phyloP scores from a whole-genome alignment of 2,888 invertebrate species.

The Nowickia ferox region DNA sequence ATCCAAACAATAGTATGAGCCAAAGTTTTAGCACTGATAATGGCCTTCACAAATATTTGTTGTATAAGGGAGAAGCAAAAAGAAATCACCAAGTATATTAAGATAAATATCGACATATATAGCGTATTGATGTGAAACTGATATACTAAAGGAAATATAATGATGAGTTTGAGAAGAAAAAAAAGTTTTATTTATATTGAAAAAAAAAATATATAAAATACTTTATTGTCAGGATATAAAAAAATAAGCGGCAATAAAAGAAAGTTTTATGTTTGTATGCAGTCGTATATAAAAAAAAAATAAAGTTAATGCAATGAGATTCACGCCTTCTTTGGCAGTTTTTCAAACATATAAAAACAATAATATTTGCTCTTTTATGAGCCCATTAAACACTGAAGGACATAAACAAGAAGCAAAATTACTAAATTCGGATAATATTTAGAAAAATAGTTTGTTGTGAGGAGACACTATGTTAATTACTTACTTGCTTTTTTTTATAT shows the following conservation, averaged over 20 bases:
- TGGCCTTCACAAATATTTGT: conserved; percentile 50
- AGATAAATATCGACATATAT: conserved; percentile 13
- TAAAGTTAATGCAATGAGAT: too few relatives aligned
- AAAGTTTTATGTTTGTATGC: too few relatives aligned
- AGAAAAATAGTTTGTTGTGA: too few relatives aligned
- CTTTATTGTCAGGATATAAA: too few relatives aligned
- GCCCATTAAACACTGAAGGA: neutral
- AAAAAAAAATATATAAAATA: too few relatives aligned
- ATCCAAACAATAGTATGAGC: neutral
- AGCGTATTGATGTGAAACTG: neutral
- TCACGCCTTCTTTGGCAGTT: neutral
- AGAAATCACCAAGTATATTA: neutral
- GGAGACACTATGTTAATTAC: too few relatives aligned
- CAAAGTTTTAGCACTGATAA: conserved; percentile 57
- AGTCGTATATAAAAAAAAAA: too few relatives aligned
- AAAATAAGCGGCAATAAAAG: too few relatives aligned
- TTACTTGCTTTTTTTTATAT: too few relatives aligned
- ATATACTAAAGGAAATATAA: neutral
- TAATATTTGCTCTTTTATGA: neutral
- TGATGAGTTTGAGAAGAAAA: conserved; percentile 44
- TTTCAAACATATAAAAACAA: neutral
- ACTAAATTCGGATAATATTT: neutral
- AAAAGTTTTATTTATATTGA: too few relatives aligned
- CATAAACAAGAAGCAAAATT: neutral
- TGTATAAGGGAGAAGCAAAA: neutral